Evolutionary conservation across 2,888 invertebrate genomes (phyloP).

Genomic region (Hololepta plana): DNA sequence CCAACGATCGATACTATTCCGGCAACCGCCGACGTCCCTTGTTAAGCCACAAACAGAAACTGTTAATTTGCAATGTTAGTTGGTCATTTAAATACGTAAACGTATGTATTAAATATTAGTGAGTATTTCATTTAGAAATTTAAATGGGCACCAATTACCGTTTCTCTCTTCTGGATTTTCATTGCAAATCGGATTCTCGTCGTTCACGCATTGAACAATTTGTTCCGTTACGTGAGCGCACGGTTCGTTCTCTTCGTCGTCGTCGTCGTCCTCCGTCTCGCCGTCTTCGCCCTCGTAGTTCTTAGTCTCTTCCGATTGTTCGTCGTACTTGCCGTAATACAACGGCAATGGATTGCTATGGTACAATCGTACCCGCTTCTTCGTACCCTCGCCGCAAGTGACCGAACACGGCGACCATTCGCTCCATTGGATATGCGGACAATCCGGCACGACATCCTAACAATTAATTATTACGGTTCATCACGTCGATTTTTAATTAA

Average conservation of each 20-base stretch:
- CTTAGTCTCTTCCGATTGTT: slow-evolving; percentile 8
- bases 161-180: slow-evolving; percentile 3
- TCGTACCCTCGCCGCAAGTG: slow-evolving; percentile 57
- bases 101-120: too few relatives aligned
- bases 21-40: slow-evolving; percentile 55
- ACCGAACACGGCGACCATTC: slow-evolving; percentile 67
- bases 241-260: slow-evolving; percentile 21
- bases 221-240: slow-evolving; percentile 32
- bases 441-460: too few relatives aligned
- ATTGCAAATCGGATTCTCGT: slow-evolving; percentile 20
- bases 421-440: slow-evolving; percentile 56
- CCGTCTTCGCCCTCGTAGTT: slow-evolving; percentile 17
- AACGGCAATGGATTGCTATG: slow-evolving; percentile 24
- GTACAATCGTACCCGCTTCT: too few relatives aligned
- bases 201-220: slow-evolving; percentile 29
- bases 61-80: slow-evolving; percentile 5
- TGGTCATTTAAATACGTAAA: slow-evolving; percentile 2
- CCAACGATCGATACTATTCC: slow-evolving; percentile 63
- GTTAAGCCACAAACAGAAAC: slow-evolving; percentile 35
- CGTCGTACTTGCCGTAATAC: slow-evolving; percentile 10
- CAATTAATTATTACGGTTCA: too few relatives aligned
- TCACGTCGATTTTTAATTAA: too few relatives aligned
- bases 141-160: too few relatives aligned
- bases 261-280: slow-evolving; percentile 18
- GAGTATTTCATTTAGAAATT: too few relatives aligned